A percentile compares a stretch with the other conserved stretches of the same genome.
phyloP scores from a whole-genome alignment of 2,888 invertebrate species.

The Gymnoscelis rufifasciata region DNA sequence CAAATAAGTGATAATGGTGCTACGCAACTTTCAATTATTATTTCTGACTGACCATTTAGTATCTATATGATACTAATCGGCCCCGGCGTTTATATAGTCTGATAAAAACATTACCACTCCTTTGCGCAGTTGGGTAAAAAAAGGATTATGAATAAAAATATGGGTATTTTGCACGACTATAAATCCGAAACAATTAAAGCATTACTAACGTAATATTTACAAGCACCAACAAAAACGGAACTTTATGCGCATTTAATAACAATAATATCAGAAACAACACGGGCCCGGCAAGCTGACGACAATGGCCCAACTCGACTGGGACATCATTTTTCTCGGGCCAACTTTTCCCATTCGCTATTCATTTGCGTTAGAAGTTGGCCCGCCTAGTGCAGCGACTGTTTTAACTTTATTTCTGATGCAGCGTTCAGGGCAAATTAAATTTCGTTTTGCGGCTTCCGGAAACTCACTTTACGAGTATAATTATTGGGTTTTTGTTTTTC shows the following conservation, averaged over 20 bases:
- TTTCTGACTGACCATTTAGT: no score
- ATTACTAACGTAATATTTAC: no score
- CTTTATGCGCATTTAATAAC: slow-evolving; percentile 62
- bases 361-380: slow-evolving; percentile 78
- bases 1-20: no score
- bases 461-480: slow-evolving; percentile 72
- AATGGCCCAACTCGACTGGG: slow-evolving; percentile 61
- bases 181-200: no score
- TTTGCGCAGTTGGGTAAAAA: no score
- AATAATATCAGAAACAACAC: slow-evolving; percentile 62
- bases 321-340: slow-evolving; percentile 76
- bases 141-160: no score
- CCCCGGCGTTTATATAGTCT: no score
- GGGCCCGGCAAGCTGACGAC: slow-evolving; percentile 49
- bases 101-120: no score
- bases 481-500: slow-evolving; percentile 60
- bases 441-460: slow-evolving; percentile 77
- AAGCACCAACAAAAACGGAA: slow-evolving; percentile 19
- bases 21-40: no score
- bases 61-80: no score
- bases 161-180: no score
- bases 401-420: slow-evolving; percentile 79
- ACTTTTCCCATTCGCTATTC: slow-evolving; percentile 79
- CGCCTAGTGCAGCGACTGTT: slow-evolving; percentile 76
- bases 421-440: slow-evolving; percentile 79